Conservation (phyloP, 2,113 vertebrate genomes). For the Ctenodactylus gundi region DNA sequence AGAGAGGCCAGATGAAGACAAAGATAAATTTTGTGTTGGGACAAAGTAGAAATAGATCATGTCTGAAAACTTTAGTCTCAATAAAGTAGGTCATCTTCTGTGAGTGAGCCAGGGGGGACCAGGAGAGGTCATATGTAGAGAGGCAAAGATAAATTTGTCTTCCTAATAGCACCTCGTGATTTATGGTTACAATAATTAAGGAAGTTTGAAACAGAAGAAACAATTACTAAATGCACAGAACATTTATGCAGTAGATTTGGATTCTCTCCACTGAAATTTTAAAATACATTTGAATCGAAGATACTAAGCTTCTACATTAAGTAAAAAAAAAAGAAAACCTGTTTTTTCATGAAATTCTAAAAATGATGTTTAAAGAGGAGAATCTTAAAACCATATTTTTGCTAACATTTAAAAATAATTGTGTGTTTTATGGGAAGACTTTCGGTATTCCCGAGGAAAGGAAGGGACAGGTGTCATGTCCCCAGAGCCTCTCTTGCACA, state of each 20-base stretch:
- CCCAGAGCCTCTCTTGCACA: not conserved
- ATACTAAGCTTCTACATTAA: not conserved
- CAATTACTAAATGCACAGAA: constrained; percentile 1
- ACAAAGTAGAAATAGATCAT: constrained; percentile 41
- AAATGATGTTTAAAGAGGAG: not conserved
- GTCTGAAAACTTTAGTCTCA: constrained; percentile 55
- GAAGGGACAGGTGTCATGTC: not conserved
- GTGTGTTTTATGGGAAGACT: not conserved
- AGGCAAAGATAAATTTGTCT: constrained; percentile 42
- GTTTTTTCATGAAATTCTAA: constrained; percentile 1
- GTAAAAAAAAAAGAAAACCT: not conserved
- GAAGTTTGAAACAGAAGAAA: constrained; percentile 41
- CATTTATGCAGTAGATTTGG: not conserved
- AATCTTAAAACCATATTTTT: not conserved
- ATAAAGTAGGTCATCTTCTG: constrained; percentile 58
- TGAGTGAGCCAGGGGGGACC: not conserved
- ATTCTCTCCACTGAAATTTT: not conserved
- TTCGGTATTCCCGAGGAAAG: not conserved
- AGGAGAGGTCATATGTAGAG: constrained; percentile 29
- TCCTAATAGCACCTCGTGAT: not conserved
- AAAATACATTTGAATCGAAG: not conserved
- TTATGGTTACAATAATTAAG: constrained; percentile 54
- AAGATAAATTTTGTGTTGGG: constrained; percentile 11
- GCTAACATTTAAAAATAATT: not conserved
- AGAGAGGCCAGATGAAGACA: constrained; percentile 38